Evolutionary conservation across 2,113 vertebrate genomes (phyloP).

Genomic region (Antechinus flavipes): DNA sequence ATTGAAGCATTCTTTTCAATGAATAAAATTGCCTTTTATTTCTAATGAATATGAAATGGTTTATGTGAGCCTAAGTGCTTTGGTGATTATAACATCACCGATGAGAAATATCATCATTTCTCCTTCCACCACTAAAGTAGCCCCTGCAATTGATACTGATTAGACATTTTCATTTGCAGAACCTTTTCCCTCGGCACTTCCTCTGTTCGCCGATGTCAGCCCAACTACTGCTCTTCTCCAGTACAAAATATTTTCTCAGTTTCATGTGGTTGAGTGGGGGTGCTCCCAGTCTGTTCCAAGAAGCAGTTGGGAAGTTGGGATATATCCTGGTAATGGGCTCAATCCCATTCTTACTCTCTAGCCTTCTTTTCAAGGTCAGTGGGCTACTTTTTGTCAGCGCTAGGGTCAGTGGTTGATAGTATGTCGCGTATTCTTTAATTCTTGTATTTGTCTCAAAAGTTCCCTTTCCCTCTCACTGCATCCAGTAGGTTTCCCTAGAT

Average conservation of each 20-base stretch:
- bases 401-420: not conserved
- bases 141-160: slow-evolving; percentile 64
- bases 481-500: not conserved
- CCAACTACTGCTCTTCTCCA: not conserved
- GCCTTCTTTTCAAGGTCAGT: not conserved
- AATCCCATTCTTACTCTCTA: not conserved
- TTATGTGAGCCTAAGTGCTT: slow-evolving; percentile 69
- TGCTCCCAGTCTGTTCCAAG: not conserved
- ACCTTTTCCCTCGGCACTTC: slow-evolving; percentile 39
- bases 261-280: not conserved
- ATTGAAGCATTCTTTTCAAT: slow-evolving; percentile 56
- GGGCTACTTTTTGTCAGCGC: not conserved
- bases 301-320: not conserved
- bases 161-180: slow-evolving; percentile 59
- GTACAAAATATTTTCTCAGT: not conserved
- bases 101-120: slow-evolving; percentile 68
- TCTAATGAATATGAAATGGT: slow-evolving; percentile 71
- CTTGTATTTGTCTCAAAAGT: not conserved
- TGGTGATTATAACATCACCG: slow-evolving; percentile 65
- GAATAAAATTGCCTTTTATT: slow-evolving; percentile 70
- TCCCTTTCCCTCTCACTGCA: not conserved
- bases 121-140: slow-evolving; percentile 55
- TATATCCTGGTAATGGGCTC: not conserved
- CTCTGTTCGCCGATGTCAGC: slow-evolving; percentile 46
- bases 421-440: not conserved